These are phyloP conservation scores for Ceratotherium simum DNA, from an alignment of 2,113 vertebrate species.

Conservation along the genomic window DNA sequence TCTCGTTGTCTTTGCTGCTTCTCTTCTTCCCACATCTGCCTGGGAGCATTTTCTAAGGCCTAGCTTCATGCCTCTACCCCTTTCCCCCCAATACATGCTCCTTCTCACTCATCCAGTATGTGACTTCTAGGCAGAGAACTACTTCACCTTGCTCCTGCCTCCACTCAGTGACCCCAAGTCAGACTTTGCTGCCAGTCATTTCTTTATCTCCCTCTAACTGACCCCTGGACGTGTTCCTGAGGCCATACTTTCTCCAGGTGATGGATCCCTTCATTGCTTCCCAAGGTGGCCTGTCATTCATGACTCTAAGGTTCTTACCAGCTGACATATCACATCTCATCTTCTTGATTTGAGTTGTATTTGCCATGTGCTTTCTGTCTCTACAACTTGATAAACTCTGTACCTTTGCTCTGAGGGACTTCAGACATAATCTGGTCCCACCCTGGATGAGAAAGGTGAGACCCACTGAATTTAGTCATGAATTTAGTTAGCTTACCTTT, in stretches of 20 bases:
- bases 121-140: neutral
- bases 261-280: neutral
- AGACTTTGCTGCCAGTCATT: neutral
- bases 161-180: neutral
- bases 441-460: neutral
- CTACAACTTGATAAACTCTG: slow-evolving; percentile 33
- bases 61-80: neutral
- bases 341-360: neutral
- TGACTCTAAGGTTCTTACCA: neutral
- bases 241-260: neutral
- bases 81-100: neutral
- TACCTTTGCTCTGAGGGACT: neutral
- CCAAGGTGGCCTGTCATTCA: neutral
- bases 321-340: neutral
- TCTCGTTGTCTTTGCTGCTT: slow-evolving; percentile 21
- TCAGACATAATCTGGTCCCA: neutral
- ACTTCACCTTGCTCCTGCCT: neutral
- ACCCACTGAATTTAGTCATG: slow-evolving; percentile 35
- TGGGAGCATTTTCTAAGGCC: neutral
- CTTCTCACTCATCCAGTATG: neutral
- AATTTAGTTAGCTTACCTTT: slow-evolving; percentile 22
- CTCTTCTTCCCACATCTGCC: neutral
- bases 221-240: neutral
- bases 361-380: slow-evolving; percentile 6
- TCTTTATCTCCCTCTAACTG: slow-evolving; percentile 1